Percentiles rank a stretch among this genome's conserved stretches.
Evolutionary conservation across 2,797 vertebrate species (phyloP).

Genomic region (Mus minutoides): DNA sequence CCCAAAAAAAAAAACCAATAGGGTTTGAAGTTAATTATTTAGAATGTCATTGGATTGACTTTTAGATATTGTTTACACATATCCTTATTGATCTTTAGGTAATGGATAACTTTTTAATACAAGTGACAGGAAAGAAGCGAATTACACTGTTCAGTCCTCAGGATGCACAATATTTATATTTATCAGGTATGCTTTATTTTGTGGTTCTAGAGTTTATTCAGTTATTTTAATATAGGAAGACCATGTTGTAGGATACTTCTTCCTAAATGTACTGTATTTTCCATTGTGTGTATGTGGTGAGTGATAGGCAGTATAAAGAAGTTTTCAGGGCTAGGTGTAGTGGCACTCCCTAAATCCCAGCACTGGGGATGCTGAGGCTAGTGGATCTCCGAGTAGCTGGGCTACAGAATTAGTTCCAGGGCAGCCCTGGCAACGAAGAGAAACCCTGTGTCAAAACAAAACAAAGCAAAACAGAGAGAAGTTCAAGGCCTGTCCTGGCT

Average conservation of each 20-base stretch:
- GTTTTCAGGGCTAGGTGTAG: neutral
- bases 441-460: neutral
- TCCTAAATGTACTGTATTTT: constrained; percentile 52
- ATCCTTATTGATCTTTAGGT: constrained; percentile 87
- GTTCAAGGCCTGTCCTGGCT: neutral
- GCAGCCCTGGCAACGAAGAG: neutral
- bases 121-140: constrained; percentile 94
- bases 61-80: constrained; percentile 54
- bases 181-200: constrained; percentile 89
- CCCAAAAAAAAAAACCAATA: no score
- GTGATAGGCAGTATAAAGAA: constrained; percentile 1
- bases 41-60: constrained; percentile 47
- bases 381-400: neutral
- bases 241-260: constrained; percentile 1
- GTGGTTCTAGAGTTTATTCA: constrained; percentile 51
- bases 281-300: constrained; percentile 17
- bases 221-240: constrained; percentile 48
- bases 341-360: neutral
- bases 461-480: neutral
- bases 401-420: neutral
- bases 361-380: neutral
- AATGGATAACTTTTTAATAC: constrained; percentile 98
- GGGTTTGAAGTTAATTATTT: constrained; percentile 40
- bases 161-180: constrained; percentile 95
- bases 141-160: constrained; percentile 94